Base-by-base conservation (phyloP, 2,888 invertebrate genomes). In the Idaea dimidiata region DNA sequence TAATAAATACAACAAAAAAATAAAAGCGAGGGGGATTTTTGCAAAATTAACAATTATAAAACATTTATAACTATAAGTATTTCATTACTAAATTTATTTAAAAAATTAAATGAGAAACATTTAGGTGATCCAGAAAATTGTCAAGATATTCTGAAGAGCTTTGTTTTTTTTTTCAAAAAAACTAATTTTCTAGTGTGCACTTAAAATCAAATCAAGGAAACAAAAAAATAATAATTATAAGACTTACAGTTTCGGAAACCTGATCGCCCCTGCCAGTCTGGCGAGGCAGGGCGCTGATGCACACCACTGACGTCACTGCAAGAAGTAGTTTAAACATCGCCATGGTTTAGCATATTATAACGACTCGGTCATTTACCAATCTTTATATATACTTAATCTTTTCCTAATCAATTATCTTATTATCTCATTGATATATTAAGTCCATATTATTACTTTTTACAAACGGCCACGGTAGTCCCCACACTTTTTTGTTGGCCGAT, bases 341-440 rank as follows among this genome's bases (percentile, higher is more conserved):
- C 56, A 56, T 56, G 56, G 56, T 17, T 56, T 10, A 56, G 56
- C 17, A 17, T 56, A 17, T 56, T 17, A 16, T 56, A 56, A 17
- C 56, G 10, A 43, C 10, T 43, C 8, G 10, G 10, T 3, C 43
- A 43, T 43, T 43, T 10, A 10, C 43, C 43, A 43, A 3, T 14
- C 43, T 43, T 43, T 43, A 43, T 43, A 43, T 43, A 43, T 43
- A n/a, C n/a, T n/a, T n/a, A 14, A 43, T 43, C 43, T 43, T 43
- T 14, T 43, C 14, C 43, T 43, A 8, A 43, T 43, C 43, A 8
- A 43, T 43, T 43, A 43, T 60, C 69, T 69, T 66, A 69, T 69
- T 7, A 66, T 69, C 58, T 68, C 61, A 43, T 8, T 14, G 43
- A 43, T 43, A 10, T 43, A 43, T 43, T 43, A 43, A 43, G 14